A percentile compares a stretch with the other conserved stretches of the same genome.
Conservation (phyloP, 1,140 invertebrate species). For the Euwallacea similis region DNA sequence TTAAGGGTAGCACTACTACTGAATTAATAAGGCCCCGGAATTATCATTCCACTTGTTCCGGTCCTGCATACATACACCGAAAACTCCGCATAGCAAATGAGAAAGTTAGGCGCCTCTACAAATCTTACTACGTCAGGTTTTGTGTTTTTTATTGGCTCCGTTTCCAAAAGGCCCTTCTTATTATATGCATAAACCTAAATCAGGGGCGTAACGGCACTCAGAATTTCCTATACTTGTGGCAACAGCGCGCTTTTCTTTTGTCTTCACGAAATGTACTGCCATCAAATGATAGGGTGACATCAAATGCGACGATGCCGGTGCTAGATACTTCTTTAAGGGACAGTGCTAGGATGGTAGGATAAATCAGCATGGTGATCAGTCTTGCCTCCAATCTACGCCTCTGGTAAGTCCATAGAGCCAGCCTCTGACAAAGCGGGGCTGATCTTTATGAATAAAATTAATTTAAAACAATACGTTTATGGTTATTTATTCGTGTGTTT, state of each 20-base stretch:
- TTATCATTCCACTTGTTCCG: not conserved
- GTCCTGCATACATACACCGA: not conserved
- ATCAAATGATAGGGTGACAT: no score
- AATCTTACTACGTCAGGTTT: constrained; percentile 30
- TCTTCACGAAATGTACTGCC: no score
- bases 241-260: no score
- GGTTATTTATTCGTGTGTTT: constrained; percentile 38
- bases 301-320: no score
- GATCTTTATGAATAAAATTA: constrained; percentile 39
- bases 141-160: no score
- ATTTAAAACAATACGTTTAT: constrained; percentile 38
- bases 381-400: not conserved
- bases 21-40: no score
- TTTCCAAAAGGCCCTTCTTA: constrained; percentile 26
- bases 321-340: no score
- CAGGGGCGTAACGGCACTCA: constrained; percentile 1
- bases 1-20: no score
- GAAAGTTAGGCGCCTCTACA: constrained; percentile 36
- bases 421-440: constrained; percentile 6
- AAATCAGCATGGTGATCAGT: no score
- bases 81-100: constrained; percentile 32
- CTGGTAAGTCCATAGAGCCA: constrained; percentile 6
- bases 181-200: constrained; percentile 20
- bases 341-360: no score
- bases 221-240: no score